Evolutionary conservation across 2,888 invertebrate genomes (phyloP), one percentile per base, ranked within the genome.

Genomic region (Acanthococcus lagerstroemiae): DNA sequence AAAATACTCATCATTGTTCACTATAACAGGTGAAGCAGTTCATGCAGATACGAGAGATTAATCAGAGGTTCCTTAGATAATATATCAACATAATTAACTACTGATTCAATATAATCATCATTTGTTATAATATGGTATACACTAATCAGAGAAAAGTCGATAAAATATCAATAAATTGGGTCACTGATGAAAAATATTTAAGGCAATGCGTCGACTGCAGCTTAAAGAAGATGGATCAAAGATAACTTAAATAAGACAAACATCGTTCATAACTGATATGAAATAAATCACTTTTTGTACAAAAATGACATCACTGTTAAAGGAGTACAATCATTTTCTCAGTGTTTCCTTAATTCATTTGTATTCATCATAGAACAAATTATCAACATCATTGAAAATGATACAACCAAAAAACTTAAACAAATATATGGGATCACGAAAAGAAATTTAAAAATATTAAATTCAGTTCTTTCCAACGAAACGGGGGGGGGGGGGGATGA

Each of bases 321-420:
- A 1, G 37, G 3, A 1, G n/a, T 37, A 15, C 37, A 37, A 37
- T 15, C 37, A 37, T 37, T 37, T 37, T 37, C 37, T 37, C 37
- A 37, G 37, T 37, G n/a, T 15, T 15, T 9, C 12, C n/a, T 37
- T 9, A 15, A 48, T 19, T 48, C 48, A 48, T 19, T n/a, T 48
- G n/a, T 9, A 48, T 48, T 50, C 48, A 61, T 61, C 61, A 50
- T 30, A 61, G 61, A 61, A 61, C 61, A 61, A 61, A 61, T 61
- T 52, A 61, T 3, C n/a, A 24, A 7, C 52, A 52, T 63, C 44
- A 52, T 37, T 2, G 52, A 24, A 52, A 61, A 48, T 7, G n/a
- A 9, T 7, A 22, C 12, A 1, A 24, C 24, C 21, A 22, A 52
- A 52, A 22, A n/a, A 21, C 52, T 22, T 6, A 48, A 48, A 17